Evolutionary conservation across 2,113 vertebrate species (phyloP).

Genomic region (Ctenodactylus gundi): DNA sequence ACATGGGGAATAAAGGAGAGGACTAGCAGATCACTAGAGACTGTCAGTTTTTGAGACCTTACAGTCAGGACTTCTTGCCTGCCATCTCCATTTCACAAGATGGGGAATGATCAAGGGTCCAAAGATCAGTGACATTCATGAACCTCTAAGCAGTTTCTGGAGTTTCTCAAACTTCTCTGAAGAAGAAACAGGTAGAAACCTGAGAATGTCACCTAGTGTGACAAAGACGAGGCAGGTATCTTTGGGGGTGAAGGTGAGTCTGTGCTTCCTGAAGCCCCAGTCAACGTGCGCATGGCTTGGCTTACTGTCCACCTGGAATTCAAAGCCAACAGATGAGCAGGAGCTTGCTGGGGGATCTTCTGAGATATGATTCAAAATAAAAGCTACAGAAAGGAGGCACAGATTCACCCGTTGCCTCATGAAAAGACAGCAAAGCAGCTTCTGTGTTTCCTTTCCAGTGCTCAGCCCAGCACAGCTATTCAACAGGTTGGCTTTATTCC

Average conservation of each 20-base stretch:
- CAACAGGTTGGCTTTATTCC: neutral
- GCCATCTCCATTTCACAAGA: neutral
- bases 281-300: neutral
- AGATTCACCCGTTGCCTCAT: neutral
- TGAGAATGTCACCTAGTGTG: neutral
- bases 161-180: neutral
- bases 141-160: neutral
- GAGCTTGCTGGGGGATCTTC: neutral
- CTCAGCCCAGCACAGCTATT: neutral
- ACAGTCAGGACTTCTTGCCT: neutral
- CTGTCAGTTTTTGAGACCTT: neutral
- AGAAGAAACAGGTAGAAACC: neutral
- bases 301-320: neutral
- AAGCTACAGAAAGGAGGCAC: neutral
- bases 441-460: neutral
- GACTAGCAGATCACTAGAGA: neutral
- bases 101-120: neutral
- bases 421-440: neutral
- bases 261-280: neutral
- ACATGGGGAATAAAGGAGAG: neutral
- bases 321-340: neutral
- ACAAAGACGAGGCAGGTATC: neutral
- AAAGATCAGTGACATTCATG: neutral
- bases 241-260: neutral
- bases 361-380: constrained; percentile 4